Evolutionary conservation across 2,888 invertebrate species (phyloP).

Genomic region (Achlya flavicornis): DNA sequence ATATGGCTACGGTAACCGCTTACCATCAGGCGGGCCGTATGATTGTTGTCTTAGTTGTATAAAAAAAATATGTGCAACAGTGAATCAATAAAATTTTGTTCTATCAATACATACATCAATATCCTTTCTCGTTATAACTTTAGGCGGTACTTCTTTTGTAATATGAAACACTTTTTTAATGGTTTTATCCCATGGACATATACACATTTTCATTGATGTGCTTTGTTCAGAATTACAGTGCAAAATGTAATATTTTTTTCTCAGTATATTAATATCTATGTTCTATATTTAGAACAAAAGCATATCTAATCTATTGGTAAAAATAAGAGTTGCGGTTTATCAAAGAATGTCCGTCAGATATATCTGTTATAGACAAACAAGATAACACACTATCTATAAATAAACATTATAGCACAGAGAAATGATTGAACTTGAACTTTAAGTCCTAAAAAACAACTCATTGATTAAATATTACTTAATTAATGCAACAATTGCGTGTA

Average conservation of each 20-base stretch:
- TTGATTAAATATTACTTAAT: background rate
- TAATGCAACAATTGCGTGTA: too few relatives aligned
- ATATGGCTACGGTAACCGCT: too few relatives aligned
- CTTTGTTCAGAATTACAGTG: background rate
- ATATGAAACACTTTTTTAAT: constrained; percentile 1
- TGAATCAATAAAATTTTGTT: background rate
- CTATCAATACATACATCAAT: background rate
- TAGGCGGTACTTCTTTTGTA: background rate
- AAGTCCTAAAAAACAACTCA: background rate
- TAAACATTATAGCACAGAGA: background rate
- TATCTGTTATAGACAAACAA: background rate
- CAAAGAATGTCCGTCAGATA: background rate
- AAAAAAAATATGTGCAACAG: too few relatives aligned
- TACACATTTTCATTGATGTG: background rate
- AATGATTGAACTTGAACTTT: background rate
- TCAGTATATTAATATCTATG: background rate
- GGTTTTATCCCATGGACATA: background rate
- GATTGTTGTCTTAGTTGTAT: too few relatives aligned
- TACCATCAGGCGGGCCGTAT: too few relatives aligned
- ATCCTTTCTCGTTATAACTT: constrained; percentile 4
- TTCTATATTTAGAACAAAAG: background rate
- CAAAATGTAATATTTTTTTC: background rate
- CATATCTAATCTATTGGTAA: constrained; percentile 1
- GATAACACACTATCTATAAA: background rate
- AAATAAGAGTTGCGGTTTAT: background rate